phyloP scores from a whole-genome alignment of 2,113 vertebrate species.

The Myodes glareolus region DNA sequence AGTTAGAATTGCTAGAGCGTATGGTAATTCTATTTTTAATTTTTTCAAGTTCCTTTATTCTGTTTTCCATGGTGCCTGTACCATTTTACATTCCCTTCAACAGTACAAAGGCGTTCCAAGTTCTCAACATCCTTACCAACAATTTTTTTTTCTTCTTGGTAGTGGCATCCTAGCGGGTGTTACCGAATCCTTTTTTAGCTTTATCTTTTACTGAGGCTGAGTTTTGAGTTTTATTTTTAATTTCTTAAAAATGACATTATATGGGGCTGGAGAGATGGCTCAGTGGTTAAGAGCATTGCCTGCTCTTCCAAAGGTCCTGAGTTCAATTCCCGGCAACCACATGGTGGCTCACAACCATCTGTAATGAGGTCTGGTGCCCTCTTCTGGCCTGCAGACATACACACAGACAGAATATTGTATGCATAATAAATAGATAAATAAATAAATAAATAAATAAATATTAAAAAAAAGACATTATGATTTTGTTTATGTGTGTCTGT shows the following conservation, averaged over 20 bases:
- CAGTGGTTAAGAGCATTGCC: no score
- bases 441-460: no score
- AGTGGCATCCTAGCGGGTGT: conserved; percentile 14
- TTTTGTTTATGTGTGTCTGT: conserved; percentile 9
- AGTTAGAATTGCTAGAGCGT: conserved; percentile 44
- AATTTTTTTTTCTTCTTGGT: not conserved
- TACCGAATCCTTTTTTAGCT: conserved; percentile 16
- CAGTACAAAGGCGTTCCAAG: not conserved
- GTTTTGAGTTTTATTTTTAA: conserved; percentile 44
- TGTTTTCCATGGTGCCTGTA: not conserved
- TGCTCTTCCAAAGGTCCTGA: no score
- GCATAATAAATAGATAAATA: no score
- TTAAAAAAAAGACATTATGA: not conserved
- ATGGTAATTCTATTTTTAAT: conserved; percentile 49
- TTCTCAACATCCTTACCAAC: not conserved
- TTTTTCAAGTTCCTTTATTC: not conserved
- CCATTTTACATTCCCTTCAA: not conserved
- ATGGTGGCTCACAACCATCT: no score
- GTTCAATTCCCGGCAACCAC: no score
- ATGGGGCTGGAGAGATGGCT: no score
- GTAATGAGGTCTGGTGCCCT: no score
- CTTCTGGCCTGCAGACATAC: no score
- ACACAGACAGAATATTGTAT: no score
- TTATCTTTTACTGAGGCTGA: conserved; percentile 56
- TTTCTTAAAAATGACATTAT: not conserved